Conservation (phyloP, 2,113 vertebrate genomes). For the Serilophus lunatus region DNA sequence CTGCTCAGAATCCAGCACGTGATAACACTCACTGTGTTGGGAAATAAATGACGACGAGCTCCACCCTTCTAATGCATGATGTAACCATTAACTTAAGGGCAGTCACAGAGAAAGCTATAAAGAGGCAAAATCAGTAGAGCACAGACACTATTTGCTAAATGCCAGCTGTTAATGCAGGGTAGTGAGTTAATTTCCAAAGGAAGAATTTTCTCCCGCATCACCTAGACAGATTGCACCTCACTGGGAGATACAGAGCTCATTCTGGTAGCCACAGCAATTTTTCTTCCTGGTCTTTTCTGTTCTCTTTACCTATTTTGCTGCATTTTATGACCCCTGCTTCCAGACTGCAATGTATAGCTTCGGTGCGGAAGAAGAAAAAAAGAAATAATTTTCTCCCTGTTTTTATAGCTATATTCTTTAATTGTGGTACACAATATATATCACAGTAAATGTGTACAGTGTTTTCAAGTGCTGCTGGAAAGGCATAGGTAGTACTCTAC, state of each 20-base stretch:
- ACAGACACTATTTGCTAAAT: background rate
- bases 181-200: constrained; percentile 3
- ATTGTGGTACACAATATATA: background rate
- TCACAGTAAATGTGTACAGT: background rate
- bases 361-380: background rate
- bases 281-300: background rate
- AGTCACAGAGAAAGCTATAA: background rate
- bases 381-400: background rate
- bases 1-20: background rate
- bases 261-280: background rate
- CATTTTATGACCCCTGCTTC: background rate
- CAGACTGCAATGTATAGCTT: background rate
- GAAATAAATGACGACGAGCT: background rate
- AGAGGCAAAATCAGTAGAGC: background rate
- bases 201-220: background rate
- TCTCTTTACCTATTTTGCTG: background rate
- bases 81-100: constrained; percentile 15
- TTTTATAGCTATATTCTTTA: background rate
- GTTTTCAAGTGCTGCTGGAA: background rate
- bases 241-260: background rate
- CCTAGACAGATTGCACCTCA: background rate
- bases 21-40: background rate
- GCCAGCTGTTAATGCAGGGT: background rate
- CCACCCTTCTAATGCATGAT: background rate
- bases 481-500: background rate